Base-by-base conservation (phyloP, 2,113 vertebrate genomes). In the Phocoena sinus region DNA sequence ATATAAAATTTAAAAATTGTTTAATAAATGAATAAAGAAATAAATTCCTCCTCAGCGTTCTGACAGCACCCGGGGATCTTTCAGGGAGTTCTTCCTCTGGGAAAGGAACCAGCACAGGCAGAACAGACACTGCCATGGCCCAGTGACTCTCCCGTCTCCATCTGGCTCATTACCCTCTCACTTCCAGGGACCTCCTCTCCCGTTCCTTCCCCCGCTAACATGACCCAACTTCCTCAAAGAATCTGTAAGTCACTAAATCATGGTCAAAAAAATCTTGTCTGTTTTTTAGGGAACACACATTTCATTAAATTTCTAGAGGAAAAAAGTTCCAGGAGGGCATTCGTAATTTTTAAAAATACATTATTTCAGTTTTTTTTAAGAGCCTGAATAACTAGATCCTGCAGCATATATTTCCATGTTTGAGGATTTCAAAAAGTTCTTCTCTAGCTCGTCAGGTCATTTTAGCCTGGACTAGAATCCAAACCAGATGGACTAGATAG, bases 241-340 rank as follows among this genome's bases (percentile, higher is more conserved):
- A 90, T 41, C 62, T 96, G 92, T 38, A 86, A 77, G 68, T 25
- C 68, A 73, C 53, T 84, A 74, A 67, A 80, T 36, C 41, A 0
- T 47, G 13, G 28, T 73, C 26, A 8, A 62, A 84, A 89, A 92
- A 44, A n/a, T 31, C 26, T 91, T 20, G 36, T 25, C 65, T 70
- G 2, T 12, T 41, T 77, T 63, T 70, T 41, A n/a, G n/a, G 28
- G 11, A 53, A 58, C 21, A 67, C 44, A 82, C 11, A 65, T 91
- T 95, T 96, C 56, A 83, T 89, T 89, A 89, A 74, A 83, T 68
- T 91, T 93, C 82, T 94, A 93, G 33, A 73, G n/a, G 56, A 62
- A 76, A 89, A 74, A 91, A 85, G 50, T 10, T 33, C 3, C 25
- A 89, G 36, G 26, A n/a, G 15, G 38, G 10, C 38, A 86, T 36